Percentiles rank a stretch among this genome's conserved stretches.
These are phyloP conservation scores for Melanotaenia pygmaea DNA, from an alignment of 2,797 vertebrate species.

Conservation along the genomic window DNA sequence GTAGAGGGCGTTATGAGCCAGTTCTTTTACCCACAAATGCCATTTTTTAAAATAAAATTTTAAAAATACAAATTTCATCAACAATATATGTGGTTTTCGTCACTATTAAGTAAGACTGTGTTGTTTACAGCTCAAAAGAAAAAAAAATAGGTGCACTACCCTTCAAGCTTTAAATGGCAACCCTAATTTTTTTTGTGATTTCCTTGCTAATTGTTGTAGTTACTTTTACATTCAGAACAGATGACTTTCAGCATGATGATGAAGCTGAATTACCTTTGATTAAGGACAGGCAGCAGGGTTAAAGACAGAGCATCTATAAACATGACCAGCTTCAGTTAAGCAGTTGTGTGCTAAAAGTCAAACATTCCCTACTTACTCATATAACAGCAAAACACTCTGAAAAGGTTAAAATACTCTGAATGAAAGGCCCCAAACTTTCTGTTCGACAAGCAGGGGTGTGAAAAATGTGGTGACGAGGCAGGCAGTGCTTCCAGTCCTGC, in stretches of 20 bases:
- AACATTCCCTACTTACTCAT: neutral
- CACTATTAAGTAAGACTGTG: no score
- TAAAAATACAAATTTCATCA: no score
- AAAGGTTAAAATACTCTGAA: constrained; percentile 27
- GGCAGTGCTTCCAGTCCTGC: constrained; percentile 14
- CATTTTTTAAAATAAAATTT: no score
- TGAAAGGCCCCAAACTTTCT: constrained; percentile 19
- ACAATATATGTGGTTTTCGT: no score
- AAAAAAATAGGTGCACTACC: no score
- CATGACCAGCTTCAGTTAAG: constrained; percentile 2
- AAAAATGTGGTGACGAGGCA: constrained; percentile 30
- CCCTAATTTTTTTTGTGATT: no score
- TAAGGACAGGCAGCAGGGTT: neutral
- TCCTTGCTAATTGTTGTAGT: no score
- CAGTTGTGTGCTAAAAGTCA: constrained; percentile 5
- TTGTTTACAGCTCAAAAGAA: no score
- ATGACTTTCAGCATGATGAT: neutral
- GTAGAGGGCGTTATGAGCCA: no score
- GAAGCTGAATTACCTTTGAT: neutral
- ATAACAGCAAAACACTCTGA: constrained; percentile 14
- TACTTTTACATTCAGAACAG: neutral
- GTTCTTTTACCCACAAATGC: no score
- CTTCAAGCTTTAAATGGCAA: neutral
- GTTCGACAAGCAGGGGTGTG: constrained; percentile 32
- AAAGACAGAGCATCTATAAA: constrained; percentile 4